phyloP scores from a whole-genome alignment of 2,888 invertebrate species.

The Lasioglossum figueresi region DNA sequence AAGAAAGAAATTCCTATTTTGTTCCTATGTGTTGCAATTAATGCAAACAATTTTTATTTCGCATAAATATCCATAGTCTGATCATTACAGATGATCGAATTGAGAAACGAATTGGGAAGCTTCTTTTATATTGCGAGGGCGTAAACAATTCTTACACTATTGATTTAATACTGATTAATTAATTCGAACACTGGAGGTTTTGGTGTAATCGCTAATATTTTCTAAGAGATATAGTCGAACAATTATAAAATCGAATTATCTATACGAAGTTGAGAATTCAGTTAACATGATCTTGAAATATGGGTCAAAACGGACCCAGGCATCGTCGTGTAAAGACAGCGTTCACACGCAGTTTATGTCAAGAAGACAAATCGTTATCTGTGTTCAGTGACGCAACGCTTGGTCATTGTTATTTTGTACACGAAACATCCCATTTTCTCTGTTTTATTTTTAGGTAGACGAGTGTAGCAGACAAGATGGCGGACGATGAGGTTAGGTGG shows the following conservation, averaged over 20 bases:
- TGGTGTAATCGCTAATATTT: neutral
- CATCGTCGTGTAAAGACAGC: neutral
- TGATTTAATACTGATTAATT: neutral
- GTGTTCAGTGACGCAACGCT: conserved; percentile 15
- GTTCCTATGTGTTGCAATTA: too few relatives aligned
- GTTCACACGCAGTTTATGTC: neutral
- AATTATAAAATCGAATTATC: neutral
- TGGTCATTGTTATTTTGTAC: conserved; percentile 23
- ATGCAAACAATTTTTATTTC: too few relatives aligned
- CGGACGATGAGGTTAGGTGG: conserved; percentile 97
- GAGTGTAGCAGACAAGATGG: conserved; percentile 89
- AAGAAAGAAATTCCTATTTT: too few relatives aligned
- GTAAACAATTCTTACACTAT: neutral
- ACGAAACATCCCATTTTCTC: conserved; percentile 38
- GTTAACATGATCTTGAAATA: neutral
- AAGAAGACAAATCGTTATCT: neutral
- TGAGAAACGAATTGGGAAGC: neutral
- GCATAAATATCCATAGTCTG: too few relatives aligned
- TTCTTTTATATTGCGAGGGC: neutral
- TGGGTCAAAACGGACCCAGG: neutral
- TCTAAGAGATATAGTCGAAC: neutral
- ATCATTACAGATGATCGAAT: neutral
- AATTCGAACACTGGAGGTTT: neutral
- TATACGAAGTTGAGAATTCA: neutral
- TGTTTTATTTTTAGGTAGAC: conserved; percentile 86